Conservation (phyloP, 92 coral and sea anemone species). For the Phymanthus crucifer region DNA sequence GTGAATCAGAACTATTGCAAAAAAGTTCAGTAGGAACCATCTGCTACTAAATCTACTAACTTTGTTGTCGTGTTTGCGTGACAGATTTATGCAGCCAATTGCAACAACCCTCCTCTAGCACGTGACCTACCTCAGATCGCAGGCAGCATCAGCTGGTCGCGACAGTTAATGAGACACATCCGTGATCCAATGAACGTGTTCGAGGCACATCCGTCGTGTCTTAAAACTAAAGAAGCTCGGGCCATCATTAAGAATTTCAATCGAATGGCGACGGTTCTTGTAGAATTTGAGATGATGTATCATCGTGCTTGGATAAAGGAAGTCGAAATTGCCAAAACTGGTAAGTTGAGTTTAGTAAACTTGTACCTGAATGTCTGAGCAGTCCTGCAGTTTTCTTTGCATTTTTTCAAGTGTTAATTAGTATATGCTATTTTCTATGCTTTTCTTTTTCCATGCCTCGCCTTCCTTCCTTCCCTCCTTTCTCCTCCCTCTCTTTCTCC, state of each 20-base stretch:
- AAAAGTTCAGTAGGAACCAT: background rate
- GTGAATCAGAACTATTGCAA: too few relatives aligned
- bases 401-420: too few relatives aligned
- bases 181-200: conserved; percentile 82
- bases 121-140: conserved; percentile 86
- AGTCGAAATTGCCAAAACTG: conserved; percentile 77
- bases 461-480: background rate
- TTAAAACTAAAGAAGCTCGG: conserved; percentile 62
- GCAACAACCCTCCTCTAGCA: conserved; percentile 71
- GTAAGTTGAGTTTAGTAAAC: conserved; percentile 20
- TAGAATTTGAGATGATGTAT: conserved; percentile 73
- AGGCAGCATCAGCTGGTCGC: conserved; percentile 84
- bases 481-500: too few relatives aligned
- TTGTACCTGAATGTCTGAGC: too few relatives aligned
- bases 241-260: conserved; percentile 68
- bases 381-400: background rate
- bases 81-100: conserved; percentile 74
- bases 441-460: too few relatives aligned
- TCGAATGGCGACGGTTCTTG: conserved; percentile 68
- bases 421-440: too few relatives aligned
- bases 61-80: background rate
- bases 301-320: conserved; percentile 81
- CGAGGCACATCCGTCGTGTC: conserved; percentile 71
- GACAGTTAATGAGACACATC: conserved; percentile 84
- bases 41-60: background rate